Evolutionary conservation across 2,797 vertebrate species (phyloP), one percentile per base, ranked within the genome.

Genomic region (Buceros bicornis): DNA sequence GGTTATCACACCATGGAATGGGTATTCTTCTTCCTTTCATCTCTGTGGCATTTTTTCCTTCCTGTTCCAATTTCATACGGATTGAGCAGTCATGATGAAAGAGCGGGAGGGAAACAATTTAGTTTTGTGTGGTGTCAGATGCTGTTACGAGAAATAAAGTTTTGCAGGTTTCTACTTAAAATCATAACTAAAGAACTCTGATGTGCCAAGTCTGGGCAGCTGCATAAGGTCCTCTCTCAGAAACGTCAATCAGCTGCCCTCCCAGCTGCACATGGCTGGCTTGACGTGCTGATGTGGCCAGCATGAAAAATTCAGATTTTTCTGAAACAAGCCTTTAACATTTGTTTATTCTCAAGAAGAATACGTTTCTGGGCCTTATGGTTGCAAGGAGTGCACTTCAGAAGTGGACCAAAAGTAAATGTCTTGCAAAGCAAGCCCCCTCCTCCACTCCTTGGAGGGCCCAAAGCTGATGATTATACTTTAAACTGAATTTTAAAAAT

Each of bases 1-100:
- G 25, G 65, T 94, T 95, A 88, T 89, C 62, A 45, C 66, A 72
- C 51, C 2, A 2, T 91, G 73, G 91, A 94, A 91, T 82, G 61
- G 50, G 11, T 90, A 96, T 94, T 37, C 74, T 87, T 89, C 67
- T 71, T 82, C 33, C 65, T 96, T 97, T 96, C 80, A 95, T 96
- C 87, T 94, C 77, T 0, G 1, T 65, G 89, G 40, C 53, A 28
- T 89, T 91, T 81, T 87, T 69, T 69, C 20, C 64, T 85, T 64
- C 18, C 3, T 82, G 58, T 60, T 96, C 88, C 1, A 4, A 72
- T 90, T 93, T 93, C 71, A 60, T 61, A 47, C 1, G 10, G 70
- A 79, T 86, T 91, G 85, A 95, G 70, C 7, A 53, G 29, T 62
- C 28, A 18, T 4, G 5, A 89, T 93, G 83, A 96, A 93, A 95